These are phyloP conservation scores for Oryzias woworae DNA, from an alignment of 2,113 vertebrate species.

Conservation along the genomic window DNA sequence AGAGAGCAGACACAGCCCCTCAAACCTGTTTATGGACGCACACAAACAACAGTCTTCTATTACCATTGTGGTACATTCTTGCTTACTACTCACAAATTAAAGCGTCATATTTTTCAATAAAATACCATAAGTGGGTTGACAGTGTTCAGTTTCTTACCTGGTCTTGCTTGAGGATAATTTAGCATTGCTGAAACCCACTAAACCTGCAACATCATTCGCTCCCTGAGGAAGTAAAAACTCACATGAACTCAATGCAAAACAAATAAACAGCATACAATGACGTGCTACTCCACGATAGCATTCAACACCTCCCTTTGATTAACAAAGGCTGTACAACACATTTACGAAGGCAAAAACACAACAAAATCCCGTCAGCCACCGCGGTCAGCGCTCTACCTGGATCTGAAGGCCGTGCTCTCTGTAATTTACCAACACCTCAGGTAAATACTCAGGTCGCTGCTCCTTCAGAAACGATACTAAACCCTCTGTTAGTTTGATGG, in stretches of 20 bases:
- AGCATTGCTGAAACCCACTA: slow-evolving; percentile 80
- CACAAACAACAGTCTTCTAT: neutral
- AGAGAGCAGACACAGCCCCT: slow-evolving; percentile 86
- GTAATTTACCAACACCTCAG: slow-evolving; percentile 69
- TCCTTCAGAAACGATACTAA: slow-evolving; percentile 76
- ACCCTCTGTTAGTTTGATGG: slow-evolving; percentile 73
- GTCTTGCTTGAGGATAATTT: slow-evolving; percentile 84
- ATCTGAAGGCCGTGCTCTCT: slow-evolving; percentile 75
- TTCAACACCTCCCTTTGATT: neutral
- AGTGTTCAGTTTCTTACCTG: slow-evolving; percentile 70
- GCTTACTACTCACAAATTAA: neutral
- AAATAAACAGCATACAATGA: neutral
- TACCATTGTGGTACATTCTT: neutral
- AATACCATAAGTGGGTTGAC: no score
- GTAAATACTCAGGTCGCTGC: slow-evolving; percentile 72
- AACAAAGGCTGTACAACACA: slow-evolving; percentile 22
- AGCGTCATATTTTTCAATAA: neutral
- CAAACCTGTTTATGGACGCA: slow-evolving; percentile 72
- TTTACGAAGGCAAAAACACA: neutral
- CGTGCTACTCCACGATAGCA: neutral
- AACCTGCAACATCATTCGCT: slow-evolving; percentile 72
- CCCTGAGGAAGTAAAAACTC: slow-evolving; percentile 60
- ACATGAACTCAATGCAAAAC: no score
- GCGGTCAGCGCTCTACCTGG: slow-evolving; percentile 57
- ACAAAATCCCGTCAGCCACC: neutral